phyloP scores from a whole-genome alignment of 2,113 vertebrate genomes.

The Artemisiospiza belli region DNA sequence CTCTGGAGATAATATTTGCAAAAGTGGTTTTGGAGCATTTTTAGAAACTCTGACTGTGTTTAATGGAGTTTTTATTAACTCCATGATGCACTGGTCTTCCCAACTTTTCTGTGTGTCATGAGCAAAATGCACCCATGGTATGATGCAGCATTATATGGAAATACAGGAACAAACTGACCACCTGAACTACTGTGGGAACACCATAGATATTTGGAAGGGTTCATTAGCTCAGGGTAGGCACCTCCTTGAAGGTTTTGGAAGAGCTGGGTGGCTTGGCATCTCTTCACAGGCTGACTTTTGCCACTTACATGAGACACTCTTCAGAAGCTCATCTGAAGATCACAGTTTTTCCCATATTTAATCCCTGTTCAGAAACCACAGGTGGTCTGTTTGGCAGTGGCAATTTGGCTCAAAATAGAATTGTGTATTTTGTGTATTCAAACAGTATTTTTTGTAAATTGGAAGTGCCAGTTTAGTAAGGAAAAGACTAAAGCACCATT shows the following conservation, averaged over 20 bases:
- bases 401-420: background rate
- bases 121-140: background rate
- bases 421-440: background rate
- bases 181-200: background rate
- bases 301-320: background rate
- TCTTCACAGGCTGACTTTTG: background rate
- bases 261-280: background rate
- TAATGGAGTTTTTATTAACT: background rate
- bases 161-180: background rate
- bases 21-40: background rate
- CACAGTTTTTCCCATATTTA: background rate
- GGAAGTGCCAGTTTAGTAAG: background rate
- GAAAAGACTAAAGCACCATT: background rate
- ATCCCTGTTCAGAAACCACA: background rate
- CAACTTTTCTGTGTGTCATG: accelerated
- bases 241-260: background rate
- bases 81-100: background rate
- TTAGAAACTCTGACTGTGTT: background rate
- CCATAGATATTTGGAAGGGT: background rate
- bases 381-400: background rate
- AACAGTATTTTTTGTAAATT: background rate
- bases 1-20: background rate
- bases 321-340: background rate
- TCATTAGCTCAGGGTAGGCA: background rate
- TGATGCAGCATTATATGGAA: background rate